phyloP scores from a whole-genome alignment of 2,888 invertebrate genomes.

The Deroplatys truncata region DNA sequence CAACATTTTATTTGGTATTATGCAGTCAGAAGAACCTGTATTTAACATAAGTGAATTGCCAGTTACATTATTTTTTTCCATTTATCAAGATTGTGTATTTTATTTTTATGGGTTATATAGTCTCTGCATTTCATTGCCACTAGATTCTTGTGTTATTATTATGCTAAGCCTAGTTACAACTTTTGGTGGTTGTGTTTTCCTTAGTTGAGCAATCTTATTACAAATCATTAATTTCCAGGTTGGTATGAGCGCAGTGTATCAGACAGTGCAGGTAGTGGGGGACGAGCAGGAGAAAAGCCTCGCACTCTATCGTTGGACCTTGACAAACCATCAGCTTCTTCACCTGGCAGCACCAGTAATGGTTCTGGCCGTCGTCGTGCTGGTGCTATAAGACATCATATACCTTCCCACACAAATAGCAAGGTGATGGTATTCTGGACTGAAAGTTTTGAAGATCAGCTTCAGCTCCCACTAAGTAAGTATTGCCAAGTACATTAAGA shows the following conservation, averaged over 20 bases:
- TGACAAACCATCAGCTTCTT: conserved; percentile 55
- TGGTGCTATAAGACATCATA: conserved; percentile 51
- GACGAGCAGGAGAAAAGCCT: conserved; percentile 51
- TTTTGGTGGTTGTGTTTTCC: too few relatives aligned
- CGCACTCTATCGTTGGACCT: conserved; percentile 68
- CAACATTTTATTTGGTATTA: too few relatives aligned
- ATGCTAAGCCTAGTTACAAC: too few relatives aligned
- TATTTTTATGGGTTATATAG: too few relatives aligned
- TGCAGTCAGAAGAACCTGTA: too few relatives aligned
- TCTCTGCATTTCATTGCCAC: too few relatives aligned
- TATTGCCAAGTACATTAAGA: not conserved
- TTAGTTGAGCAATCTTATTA: too few relatives aligned
- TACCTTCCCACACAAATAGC: conserved; percentile 57
- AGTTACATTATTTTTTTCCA: too few relatives aligned
- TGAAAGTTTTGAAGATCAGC: conserved; percentile 91
- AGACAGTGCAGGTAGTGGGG: conserved; percentile 9
- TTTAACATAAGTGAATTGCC: too few relatives aligned
- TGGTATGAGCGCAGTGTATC: conserved; percentile 27
- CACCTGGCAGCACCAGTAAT: conserved; percentile 41
- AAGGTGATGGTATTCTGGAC: conserved; percentile 94
- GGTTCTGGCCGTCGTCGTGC: conserved; percentile 53
- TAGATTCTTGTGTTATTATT: too few relatives aligned
- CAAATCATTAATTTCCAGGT: not conserved
- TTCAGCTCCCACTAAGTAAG: conserved; percentile 79
- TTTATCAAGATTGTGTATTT: too few relatives aligned